Evolutionary conservation across 2,113 vertebrate genomes (phyloP), one percentile per base, ranked within the genome.

Genomic region (Limnothrissa miodon): DNA sequence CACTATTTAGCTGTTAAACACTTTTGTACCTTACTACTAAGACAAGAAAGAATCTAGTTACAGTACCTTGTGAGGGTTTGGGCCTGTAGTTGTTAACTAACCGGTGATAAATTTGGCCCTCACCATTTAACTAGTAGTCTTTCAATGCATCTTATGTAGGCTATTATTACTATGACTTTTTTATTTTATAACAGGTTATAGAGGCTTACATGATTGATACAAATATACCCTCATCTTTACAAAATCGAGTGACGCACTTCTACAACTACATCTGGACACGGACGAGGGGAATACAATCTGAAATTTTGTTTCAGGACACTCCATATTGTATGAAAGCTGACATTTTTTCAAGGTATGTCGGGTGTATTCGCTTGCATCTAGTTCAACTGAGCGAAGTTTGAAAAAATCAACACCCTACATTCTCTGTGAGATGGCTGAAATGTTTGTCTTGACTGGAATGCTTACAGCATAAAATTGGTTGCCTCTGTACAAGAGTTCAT

Each of bases 251-350:
- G 29, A 83, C 29, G 0, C 81, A 66, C 25, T 87, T 83, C 42
- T 81, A 84, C 62, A 83, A 66, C 42, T 82, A 87, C 45, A 70
- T 33, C n/a, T 87, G 86, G 86, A 81, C 51, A 0, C 82, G 62
- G 33, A 78, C 29, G 19, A 87, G 44, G 46, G 86, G 83, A 10
- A 83, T 74, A 36, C 11, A 82, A 11, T 45, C 78, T 0, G 81
- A 87, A 45, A 23, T 23, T 53, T 45, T 87, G 78, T 87, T 87
- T 45, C 39, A 78, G 13, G 81, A 82, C 19, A 51, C 78, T 45
- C 62, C 83, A 0, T 5, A 29, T 46, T 87, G 45, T 83, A 48
- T 87, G 81, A 85, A 83, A 81, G 29, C 42, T 5, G 81, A 85
- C 0, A 78, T 87, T 70, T 80, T 84, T 53, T 80, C 81, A 74